Evolutionary conservation across 2,113 vertebrate species (phyloP), one percentile per base, ranked within the genome.

Genomic region (Eurystomus gularis): DNA sequence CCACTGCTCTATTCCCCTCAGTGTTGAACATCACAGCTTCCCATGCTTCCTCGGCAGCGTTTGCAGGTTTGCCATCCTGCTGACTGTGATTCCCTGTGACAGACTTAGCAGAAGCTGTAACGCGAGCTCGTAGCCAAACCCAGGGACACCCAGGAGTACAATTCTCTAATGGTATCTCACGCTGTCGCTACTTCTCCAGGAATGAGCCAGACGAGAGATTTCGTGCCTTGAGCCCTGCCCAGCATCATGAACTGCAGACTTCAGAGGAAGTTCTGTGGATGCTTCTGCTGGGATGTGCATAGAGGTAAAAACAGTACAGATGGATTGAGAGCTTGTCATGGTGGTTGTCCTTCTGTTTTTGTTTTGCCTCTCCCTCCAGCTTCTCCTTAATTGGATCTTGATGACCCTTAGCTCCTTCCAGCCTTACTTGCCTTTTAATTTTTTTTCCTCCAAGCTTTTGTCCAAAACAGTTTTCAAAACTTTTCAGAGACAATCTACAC

Each of bases 351-450:
- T 88, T 58, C 57, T 44, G n/a, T 1, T 51, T 57, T 35, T 58
- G 54, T 77, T 88, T 60, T 86, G 31, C 48, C 33, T 83, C 28
- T 76, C 57, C 31, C n/a, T 80, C 48, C 71, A 64, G 52, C 42
- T 83, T 71, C 13, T 80, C 76, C 46, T 80, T 61, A 83, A 83
- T 20, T 35, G 8, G 29, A 52, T 57, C 44, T 61, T 70, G 35
- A 84, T 78, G 49, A 77, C 55, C 52, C 58, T 81, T 60, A 69
- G 65, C 44, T 81, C 72, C 64, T 83, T 91, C 61, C n/a, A 84
- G 33, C 17, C 39, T 81, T 51, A 57, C 48, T 80, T n/a, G 25
- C 19, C 25, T 55, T 55, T 52, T 33, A 6, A 11, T 54, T 51
- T 61, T 6, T 55, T 31, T 29, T 35, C 6, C 15, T 37, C 16